phyloP scores from a whole-genome alignment of 1,140 invertebrate species.

The Gyrodactylus bullatarudis region DNA sequence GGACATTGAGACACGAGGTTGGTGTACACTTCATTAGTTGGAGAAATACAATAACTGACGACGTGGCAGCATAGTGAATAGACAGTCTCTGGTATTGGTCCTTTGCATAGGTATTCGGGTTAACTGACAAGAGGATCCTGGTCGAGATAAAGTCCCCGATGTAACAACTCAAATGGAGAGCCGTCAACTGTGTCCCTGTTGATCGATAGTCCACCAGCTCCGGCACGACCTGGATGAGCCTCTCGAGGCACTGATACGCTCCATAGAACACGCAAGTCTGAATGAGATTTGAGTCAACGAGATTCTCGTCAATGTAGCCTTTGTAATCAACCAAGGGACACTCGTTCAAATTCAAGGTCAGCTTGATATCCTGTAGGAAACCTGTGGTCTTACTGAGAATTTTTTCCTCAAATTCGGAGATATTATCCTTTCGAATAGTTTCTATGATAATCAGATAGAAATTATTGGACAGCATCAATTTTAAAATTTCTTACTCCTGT shows the following conservation, averaged over 20 bases:
- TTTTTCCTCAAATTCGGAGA: too few relatives aligned
- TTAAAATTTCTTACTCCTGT: too few relatives aligned
- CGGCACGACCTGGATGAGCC: neutral
- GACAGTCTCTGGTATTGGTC: neutral
- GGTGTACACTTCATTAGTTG: neutral
- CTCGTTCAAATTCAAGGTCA: neutral
- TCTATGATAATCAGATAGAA: too few relatives aligned
- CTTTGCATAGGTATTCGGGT: neutral
- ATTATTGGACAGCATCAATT: too few relatives aligned
- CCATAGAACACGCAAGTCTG: neutral
- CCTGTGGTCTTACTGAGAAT: too few relatives aligned
- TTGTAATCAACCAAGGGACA: neutral
- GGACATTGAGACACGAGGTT: neutral
- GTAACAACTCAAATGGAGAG: neutral
- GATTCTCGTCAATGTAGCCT: neutral
- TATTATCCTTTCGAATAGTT: too few relatives aligned
- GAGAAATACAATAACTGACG: neutral
- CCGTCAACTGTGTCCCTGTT: neutral
- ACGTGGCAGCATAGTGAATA: neutral
- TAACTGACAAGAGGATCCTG: neutral
- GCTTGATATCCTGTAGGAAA: too few relatives aligned
- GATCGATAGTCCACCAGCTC: neutral
- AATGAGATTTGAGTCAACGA: neutral
- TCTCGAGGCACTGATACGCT: neutral
- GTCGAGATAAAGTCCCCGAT: neutral